phyloP scores from a whole-genome alignment of 1,140 invertebrate genomes.

The Lordiphosa stackelbergi region DNA sequence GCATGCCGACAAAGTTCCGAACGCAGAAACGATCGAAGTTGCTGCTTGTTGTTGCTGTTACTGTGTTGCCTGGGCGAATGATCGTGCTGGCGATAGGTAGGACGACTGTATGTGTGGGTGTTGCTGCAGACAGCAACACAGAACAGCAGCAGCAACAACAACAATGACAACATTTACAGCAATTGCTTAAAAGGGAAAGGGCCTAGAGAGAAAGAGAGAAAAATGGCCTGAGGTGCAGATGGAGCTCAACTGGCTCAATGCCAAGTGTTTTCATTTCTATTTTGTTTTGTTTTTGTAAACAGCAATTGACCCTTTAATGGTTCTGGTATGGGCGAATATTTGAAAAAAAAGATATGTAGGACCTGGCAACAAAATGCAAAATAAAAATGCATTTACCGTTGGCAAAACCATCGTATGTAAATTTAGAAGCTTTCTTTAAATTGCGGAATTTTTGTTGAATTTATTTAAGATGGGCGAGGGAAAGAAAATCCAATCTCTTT shows the following conservation, averaged over 20 bases:
- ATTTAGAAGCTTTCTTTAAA: too few species aligned
- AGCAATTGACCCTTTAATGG: slow-evolving; percentile 38
- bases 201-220: slow-evolving; percentile 3
- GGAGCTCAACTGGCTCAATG: slow-evolving; percentile 26
- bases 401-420: too few species aligned
- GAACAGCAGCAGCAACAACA: slow-evolving; percentile 29
- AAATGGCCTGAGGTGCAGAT: slow-evolving; percentile 5
- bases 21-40: slow-evolving; percentile 22
- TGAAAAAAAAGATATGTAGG: background rate
- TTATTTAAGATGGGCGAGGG: too few species aligned
- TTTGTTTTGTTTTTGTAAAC: background rate
- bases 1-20: slow-evolving; percentile 10
- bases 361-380: too few species aligned
- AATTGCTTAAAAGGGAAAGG: slow-evolving; percentile 53
- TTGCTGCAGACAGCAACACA: slow-evolving; percentile 12
- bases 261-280: slow-evolving; percentile 19
- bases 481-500: too few species aligned
- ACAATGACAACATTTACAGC: slow-evolving; percentile 27
- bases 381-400: too few species aligned
- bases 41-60: background rate
- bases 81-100: background rate
- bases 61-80: background rate
- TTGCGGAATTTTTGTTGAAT: too few species aligned
- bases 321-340: background rate
- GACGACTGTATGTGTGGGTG: slow-evolving; percentile 36